Evolutionary conservation across 2,113 vertebrate genomes (phyloP).

Genomic region (Chelonoidis abingdonii): DNA sequence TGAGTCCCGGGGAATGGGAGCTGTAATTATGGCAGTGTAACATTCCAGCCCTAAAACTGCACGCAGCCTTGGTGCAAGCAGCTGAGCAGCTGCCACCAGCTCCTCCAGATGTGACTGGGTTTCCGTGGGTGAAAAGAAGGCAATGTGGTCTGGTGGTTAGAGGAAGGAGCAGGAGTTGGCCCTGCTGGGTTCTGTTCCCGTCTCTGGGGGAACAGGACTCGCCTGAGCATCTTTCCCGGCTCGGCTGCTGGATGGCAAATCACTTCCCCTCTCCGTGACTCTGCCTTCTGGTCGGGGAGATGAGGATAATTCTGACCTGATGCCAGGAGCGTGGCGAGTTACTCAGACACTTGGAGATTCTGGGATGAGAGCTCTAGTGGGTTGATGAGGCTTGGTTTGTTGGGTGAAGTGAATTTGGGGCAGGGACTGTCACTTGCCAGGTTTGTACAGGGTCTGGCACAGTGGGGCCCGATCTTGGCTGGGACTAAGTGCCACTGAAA

Average conservation of each 20-base stretch:
- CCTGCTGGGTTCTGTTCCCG: background rate
- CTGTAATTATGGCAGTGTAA: background rate
- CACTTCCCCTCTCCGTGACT: background rate
- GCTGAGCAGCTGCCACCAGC: background rate
- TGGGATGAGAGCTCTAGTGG: background rate
- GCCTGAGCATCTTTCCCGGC: background rate
- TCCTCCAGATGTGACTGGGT: background rate
- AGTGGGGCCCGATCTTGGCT: background rate
- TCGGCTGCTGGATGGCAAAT: background rate
- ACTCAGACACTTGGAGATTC: background rate
- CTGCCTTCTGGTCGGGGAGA: background rate
- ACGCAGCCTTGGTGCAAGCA: background rate
- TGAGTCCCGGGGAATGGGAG: too few species aligned
- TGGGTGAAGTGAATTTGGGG: background rate
- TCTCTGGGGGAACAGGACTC: background rate
- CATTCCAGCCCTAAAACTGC: background rate
- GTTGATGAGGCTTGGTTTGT: background rate
- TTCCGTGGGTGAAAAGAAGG: background rate
- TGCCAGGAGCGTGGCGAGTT: background rate
- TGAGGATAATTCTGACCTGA: background rate
- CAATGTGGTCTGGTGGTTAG: background rate
- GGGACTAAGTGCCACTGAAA: background rate
- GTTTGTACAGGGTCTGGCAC: background rate
- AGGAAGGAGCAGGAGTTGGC: background rate
- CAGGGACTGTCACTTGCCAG: background rate